Conservation (phyloP, 2,113 vertebrate species). For the Thomomys bottae region DNA sequence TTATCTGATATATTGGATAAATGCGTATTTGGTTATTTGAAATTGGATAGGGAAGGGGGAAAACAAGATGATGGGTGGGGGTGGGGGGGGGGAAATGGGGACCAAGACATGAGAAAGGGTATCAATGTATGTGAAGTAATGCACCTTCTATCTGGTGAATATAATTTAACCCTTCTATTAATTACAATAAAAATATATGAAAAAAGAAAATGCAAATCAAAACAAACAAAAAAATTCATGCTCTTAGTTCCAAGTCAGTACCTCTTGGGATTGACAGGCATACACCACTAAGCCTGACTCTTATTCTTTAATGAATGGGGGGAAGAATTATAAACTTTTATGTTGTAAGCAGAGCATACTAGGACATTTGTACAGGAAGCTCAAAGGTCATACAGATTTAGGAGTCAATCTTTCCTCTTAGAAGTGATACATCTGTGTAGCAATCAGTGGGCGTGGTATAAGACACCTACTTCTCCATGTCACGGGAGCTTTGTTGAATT, state of each 20-base stretch:
- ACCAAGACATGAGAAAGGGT: no score
- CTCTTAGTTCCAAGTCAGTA: neutral
- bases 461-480: constrained; percentile 11
- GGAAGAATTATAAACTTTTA: neutral
- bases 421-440: neutral
- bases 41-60: no score
- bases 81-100: no score
- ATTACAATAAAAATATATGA: no score
- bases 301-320: neutral
- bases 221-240: no score
- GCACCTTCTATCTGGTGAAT: no score
- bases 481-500: neutral
- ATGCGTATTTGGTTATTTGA: no score
- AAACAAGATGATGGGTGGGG: no score
- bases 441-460: neutral
- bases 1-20: no score
- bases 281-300: neutral
- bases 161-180: no score
- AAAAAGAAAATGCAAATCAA: no score
- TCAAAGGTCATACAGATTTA: neutral
- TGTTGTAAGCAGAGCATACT: neutral
- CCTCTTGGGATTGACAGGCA: neutral
- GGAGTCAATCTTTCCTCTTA: neutral
- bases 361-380: neutral
- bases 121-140: no score